A percentile compares a stretch with the other conserved stretches of the same genome.
phyloP scores from a whole-genome alignment of 2,888 invertebrate species.

The Lapara coniferarum region DNA sequence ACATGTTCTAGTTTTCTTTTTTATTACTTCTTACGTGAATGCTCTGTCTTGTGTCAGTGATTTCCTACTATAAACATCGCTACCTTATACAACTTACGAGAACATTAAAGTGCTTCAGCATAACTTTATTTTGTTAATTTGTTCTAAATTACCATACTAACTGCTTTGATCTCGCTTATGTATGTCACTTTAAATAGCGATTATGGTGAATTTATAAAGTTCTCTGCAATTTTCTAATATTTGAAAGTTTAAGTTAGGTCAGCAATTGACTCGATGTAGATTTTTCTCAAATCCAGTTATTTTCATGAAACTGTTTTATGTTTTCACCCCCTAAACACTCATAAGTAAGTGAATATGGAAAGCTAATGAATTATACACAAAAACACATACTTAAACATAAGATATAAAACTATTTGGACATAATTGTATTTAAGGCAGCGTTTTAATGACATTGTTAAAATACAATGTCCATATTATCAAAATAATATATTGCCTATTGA shows the following conservation, averaged over 20 bases:
- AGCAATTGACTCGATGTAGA: neutral
- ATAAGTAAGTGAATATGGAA: no score
- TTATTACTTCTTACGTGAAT: constrained; percentile 41
- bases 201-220: constrained; percentile 40
- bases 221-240: no score
- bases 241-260: no score
- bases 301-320: no score
- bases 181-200: neutral
- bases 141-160: neutral
- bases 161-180: neutral
- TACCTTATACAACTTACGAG: neutral
- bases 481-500: neutral
- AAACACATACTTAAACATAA: no score
- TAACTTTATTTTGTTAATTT: constrained; percentile 3
- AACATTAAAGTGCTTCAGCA: neutral
- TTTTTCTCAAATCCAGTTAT: neutral
- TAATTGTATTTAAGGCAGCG: no score
- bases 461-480: no score
- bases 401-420: no score
- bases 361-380: no score
- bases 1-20: constrained; percentile 38
- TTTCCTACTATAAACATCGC: constrained; percentile 24
- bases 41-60: constrained; percentile 31
- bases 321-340: no score
- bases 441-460: no score